Evolutionary conservation across 37 sponge, comb jelly and placozoan species (phyloP).

Genomic region (Chondrilla cf. caribensis): DNA sequence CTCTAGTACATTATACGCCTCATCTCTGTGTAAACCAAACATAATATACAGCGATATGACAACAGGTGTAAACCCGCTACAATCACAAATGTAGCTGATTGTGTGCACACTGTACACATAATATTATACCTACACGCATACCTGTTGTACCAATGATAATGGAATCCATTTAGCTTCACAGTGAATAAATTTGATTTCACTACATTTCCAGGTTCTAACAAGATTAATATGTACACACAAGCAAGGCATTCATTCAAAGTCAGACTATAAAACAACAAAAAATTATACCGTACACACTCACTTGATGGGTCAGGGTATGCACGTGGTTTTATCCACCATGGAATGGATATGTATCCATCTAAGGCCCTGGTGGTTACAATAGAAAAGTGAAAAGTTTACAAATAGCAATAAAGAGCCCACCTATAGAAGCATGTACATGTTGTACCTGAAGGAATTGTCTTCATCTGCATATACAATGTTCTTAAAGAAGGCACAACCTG

Average conservation of each 20-base stretch:
- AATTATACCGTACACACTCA: no score
- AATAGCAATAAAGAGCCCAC: background rate
- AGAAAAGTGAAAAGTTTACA: background rate
- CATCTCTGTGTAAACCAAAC: background rate
- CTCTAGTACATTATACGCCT: background rate
- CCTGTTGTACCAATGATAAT: constrained; percentile 81
- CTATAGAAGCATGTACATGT: no score
- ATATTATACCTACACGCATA: background rate
- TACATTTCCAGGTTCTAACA: background rate
- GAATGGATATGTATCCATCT: constrained; percentile 52
- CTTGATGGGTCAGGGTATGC: background rate
- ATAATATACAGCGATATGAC: background rate
- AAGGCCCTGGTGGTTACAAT: constrained; percentile 18
- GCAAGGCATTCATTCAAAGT: background rate
- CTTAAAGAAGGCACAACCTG: constrained; percentile 60
- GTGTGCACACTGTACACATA: background rate
- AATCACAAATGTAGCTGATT: background rate
- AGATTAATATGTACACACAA: background rate
- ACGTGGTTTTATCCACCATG: constrained; percentile 46
- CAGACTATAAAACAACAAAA: background rate
- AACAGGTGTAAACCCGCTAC: background rate
- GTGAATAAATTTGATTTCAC: background rate
- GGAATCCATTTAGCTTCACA: constrained; percentile 59
- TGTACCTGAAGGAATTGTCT: constrained; percentile 26
- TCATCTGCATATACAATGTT: constrained; percentile 23